Conservation (phyloP, 2,797 vertebrate species). For the Rhinatrema bivittatum region DNA sequence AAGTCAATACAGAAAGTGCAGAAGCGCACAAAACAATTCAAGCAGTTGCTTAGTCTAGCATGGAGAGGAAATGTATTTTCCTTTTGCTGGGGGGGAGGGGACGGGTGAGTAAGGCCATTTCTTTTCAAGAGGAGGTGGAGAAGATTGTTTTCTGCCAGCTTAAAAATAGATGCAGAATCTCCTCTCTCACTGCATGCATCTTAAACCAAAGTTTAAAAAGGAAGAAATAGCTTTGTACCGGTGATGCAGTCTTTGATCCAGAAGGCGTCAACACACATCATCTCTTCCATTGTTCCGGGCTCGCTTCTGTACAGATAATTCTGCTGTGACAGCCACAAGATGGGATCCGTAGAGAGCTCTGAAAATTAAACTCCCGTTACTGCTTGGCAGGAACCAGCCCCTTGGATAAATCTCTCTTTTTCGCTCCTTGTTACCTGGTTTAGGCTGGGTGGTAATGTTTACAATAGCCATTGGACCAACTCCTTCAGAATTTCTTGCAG, state of each 20-base stretch:
- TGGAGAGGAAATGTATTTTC: conserved; percentile 41
- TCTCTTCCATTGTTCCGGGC: conserved; percentile 21
- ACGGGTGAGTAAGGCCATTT: conserved; percentile 21
- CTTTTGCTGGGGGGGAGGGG: too few species aligned
- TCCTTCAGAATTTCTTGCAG: conserved; percentile 7
- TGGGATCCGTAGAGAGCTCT: conserved; percentile 28
- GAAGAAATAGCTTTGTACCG: conserved; percentile 19
- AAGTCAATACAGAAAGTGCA: conserved; percentile 14
- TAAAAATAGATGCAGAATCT: conserved; percentile 34
- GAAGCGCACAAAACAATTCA: conserved; percentile 27
- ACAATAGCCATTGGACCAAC: not conserved
- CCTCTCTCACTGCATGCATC: conserved; percentile 16
- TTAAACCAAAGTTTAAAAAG: conserved; percentile 22
- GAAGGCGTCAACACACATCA: conserved; percentile 11
- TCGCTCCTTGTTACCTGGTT: not conserved
- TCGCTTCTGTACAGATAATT: conserved; percentile 32
- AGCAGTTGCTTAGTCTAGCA: conserved; percentile 29
- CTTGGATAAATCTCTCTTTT: conserved; percentile 21
- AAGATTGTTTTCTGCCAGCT: conserved; percentile 26
- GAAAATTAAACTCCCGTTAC: conserved; percentile 35
- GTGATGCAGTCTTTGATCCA: conserved; percentile 17
- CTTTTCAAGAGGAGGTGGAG: conserved; percentile 25
- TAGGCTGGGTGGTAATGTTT: conserved; percentile 2
- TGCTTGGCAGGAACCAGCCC: not conserved
- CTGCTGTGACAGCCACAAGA: conserved; percentile 32